Evolutionary conservation across 2,113 vertebrate species (phyloP), one percentile per base, ranked within the genome.

Genomic region (Bucco capensis): DNA sequence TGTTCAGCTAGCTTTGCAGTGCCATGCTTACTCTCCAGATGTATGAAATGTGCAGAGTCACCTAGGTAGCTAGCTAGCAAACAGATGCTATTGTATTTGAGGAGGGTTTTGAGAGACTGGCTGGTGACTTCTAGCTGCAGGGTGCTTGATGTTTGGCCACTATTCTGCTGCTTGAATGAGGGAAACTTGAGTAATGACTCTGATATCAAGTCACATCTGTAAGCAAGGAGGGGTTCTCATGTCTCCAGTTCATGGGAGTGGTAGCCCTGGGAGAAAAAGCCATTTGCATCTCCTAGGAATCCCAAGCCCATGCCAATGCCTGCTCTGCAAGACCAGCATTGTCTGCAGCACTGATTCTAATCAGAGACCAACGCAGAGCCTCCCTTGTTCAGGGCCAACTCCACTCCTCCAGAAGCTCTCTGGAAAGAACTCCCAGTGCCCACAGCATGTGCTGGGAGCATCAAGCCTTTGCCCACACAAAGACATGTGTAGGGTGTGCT

Each of bases 331-430:
- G 77, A 94, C 84, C 66, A 82, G 84, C 87, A 87, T 95, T 95
- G 93, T 96, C 86, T 95, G 44, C 77, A 81, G 73, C 38, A 31
- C 92, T 93, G 93, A 95, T 94, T 95, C 66, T 92, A 93, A 92
- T 88, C 90, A 88, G 86, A 77, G 90, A 95, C 90, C 80, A 94
- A 93, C 1, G 72, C 88, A 37, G 86, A 83, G 90, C 21, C 56
- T 86, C 69, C 28, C 88, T 83, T 61, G 53, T 40, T 83, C 28
- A 31, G 78, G 49, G 27, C 50, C 86, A 95, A 73, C 33, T 81
- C 24, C 69, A 69, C 81, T 93, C 88, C 51, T 33, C 40, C 86
- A 72, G 73, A 80, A 86, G 51, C 67, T 83, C 53, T 49, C 69
- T 70, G 51, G 14, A 46, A 66, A 87, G 77, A 86, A 60, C 72